Conservation (phyloP, 2,113 vertebrate species). For the Pica pica region DNA sequence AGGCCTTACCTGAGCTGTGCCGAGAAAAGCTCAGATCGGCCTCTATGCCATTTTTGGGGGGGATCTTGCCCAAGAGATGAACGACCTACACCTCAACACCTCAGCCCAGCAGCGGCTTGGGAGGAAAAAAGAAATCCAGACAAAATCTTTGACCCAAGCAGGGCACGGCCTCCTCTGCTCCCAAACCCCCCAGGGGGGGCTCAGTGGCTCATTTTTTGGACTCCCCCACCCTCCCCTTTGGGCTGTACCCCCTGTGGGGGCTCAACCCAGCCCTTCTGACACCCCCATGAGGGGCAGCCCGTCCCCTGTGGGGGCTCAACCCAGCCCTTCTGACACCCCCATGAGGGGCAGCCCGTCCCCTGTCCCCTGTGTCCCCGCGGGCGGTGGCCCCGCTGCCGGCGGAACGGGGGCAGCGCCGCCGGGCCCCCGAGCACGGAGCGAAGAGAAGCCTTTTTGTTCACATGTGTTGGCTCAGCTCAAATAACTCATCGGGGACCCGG, state of each 20-base stretch:
- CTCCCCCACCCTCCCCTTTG: fast-evolving
- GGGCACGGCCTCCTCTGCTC: background rate
- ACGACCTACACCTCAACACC: background rate
- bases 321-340: fast-evolving
- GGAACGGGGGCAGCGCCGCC: background rate
- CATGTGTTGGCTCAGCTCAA: constrained; percentile 53
- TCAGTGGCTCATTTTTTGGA: background rate
- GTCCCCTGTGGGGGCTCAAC: background rate
- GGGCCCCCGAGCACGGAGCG: background rate
- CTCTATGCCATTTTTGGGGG: background rate
- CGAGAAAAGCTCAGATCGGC: background rate
- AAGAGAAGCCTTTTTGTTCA: constrained; percentile 66
- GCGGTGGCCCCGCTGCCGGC: background rate
- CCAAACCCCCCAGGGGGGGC: background rate
- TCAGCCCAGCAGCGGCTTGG: background rate
- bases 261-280: fast-evolving
- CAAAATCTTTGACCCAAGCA: background rate
- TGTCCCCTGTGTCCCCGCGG: background rate
- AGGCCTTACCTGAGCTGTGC: background rate
- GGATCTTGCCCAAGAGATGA: fast-evolving
- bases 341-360: background rate
- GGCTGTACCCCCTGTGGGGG: background rate
- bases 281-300: background rate
- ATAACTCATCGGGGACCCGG: constrained; percentile 48
- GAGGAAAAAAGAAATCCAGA: background rate